phyloP scores from a whole-genome alignment of 1,140 invertebrate genomes.

The Andricus grossulariae region DNA sequence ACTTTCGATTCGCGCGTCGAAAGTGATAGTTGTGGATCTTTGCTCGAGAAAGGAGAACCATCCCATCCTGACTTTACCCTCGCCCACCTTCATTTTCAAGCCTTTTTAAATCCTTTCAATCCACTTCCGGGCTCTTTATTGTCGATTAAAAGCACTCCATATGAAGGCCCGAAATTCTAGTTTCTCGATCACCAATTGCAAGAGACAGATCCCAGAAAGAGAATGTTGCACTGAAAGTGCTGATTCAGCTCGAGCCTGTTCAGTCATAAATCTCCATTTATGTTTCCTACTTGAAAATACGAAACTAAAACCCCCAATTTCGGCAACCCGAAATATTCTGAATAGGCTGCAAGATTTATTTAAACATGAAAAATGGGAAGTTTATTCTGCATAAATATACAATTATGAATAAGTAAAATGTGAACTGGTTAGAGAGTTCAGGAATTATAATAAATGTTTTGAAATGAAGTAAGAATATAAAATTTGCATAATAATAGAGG shows the following conservation, averaged over 20 bases:
- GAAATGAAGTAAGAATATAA: no score
- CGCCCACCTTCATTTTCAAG: conserved; percentile 41
- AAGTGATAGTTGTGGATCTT: conserved; percentile 73
- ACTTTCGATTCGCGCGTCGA: conserved; percentile 73
- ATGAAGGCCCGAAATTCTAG: conserved; percentile 10
- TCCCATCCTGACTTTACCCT: conserved; percentile 48
- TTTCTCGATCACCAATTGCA: background rate
- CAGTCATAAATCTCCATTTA: conserved; percentile 1
- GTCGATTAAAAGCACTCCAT: background rate
- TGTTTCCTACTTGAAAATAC: background rate
- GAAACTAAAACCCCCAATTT: background rate
- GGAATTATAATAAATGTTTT: no score
- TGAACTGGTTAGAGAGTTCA: no score
- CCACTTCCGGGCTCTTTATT: conserved; percentile 36
- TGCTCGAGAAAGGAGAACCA: conserved; percentile 70
- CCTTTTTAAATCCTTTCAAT: conserved; percentile 29
- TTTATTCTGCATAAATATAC: no score
- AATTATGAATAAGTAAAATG: no score
- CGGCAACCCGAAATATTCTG: background rate
- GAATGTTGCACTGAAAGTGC: conserved; percentile 21
- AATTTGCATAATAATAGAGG: no score
- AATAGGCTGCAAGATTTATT: background rate
- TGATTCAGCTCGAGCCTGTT: background rate
- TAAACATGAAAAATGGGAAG: no score
- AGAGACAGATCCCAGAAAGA: background rate